Evolutionary conservation across 2,797 vertebrate genomes (phyloP).

Genomic region (Heterohyrax brucei): DNA sequence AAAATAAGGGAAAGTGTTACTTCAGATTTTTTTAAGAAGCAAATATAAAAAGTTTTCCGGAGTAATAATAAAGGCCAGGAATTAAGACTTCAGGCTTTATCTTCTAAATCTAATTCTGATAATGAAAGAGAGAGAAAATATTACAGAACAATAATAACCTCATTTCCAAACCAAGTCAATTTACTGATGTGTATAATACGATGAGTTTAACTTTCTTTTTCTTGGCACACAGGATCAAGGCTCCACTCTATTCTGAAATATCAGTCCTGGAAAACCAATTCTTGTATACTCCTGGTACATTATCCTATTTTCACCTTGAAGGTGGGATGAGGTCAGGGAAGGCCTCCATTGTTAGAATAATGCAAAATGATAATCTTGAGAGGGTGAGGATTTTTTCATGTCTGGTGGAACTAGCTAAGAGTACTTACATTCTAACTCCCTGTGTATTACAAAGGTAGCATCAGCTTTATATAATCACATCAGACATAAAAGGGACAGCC

Average conservation of each 20-base stretch:
- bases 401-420: not conserved
- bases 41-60: not conserved
- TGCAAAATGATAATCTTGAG: not conserved
- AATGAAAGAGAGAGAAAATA: constrained; percentile 2
- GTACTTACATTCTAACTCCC: not conserved
- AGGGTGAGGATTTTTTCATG: not conserved
- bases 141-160: not conserved
- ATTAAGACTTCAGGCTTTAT: not conserved
- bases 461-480: not conserved
- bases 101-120: not conserved
- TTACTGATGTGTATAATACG: not conserved
- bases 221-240: not conserved
- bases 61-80: not conserved
- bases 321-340: not conserved
- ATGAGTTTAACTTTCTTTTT: not conserved
- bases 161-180: not conserved
- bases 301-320: not conserved
- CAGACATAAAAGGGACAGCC: not conserved
- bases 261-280: not conserved
- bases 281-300: not conserved
- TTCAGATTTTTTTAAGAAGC: not conserved
- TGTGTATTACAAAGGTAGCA: not conserved
- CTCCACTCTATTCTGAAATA: not conserved
- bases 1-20: not conserved
- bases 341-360: not conserved